Conservation (phyloP, 2,888 invertebrate genomes). For the Drosophila mercatorum region DNA sequence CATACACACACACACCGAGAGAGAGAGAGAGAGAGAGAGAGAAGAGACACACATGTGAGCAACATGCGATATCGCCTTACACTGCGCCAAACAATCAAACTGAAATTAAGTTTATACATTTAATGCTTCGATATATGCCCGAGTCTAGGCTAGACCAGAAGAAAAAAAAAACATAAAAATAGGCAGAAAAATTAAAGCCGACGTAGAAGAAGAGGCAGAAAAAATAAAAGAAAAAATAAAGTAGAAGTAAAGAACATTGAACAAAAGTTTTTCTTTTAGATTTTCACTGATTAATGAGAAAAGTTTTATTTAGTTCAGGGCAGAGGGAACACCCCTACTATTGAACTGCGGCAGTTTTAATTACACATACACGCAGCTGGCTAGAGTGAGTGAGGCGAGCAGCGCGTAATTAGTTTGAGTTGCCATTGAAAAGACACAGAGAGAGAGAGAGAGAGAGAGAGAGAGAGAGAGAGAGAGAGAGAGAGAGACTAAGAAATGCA, state of each 20-base stretch:
- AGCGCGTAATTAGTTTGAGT: slow-evolving; percentile 71
- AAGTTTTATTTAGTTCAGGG: slow-evolving; percentile 72
- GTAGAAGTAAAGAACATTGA: slow-evolving; percentile 42
- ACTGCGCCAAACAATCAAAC: slow-evolving; percentile 80
- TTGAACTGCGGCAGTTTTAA: slow-evolving; percentile 74
- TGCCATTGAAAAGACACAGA: slow-evolving; percentile 62
- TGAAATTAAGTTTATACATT: slow-evolving; percentile 80
- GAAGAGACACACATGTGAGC: slow-evolving; percentile 63
- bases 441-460: not conserved
- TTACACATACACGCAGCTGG: slow-evolving; percentile 66
- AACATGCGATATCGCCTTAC: slow-evolving; percentile 81
- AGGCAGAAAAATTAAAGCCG: slow-evolving; percentile 71
- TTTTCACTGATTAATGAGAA: slow-evolving; percentile 81
- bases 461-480: slow-evolving; percentile 5
- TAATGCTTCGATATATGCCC: slow-evolving; percentile 66
- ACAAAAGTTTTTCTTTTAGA: slow-evolving; percentile 81
- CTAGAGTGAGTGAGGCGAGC: not conserved
- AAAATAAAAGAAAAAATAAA: slow-evolving; percentile 1
- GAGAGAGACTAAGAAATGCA: slow-evolving; percentile 47
- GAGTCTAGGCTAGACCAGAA: slow-evolving; percentile 12
- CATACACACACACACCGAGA: slow-evolving; percentile 35
- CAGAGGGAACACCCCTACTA: slow-evolving; percentile 43
- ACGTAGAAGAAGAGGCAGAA: slow-evolving; percentile 8
- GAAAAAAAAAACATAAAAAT: slow-evolving; percentile 13
- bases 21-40: not conserved